These are phyloP conservation scores for Nothoprocta perdicaria DNA, from an alignment of 2,113 vertebrate species.

Conservation along the genomic window DNA sequence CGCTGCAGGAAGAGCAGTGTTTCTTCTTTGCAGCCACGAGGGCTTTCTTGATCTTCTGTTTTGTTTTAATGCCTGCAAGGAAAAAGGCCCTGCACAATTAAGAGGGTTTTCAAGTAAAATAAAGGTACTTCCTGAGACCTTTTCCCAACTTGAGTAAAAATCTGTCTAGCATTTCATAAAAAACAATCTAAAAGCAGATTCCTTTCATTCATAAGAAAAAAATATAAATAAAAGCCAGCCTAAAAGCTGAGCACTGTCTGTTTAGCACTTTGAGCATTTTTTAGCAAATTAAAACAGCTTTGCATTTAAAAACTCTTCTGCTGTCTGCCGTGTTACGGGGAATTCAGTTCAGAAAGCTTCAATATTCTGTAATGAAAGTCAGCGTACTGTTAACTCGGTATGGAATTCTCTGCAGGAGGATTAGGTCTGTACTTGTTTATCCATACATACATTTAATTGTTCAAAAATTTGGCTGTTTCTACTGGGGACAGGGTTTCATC, in stretches of 20 bases:
- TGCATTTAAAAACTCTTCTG: background rate
- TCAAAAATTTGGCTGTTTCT: background rate
- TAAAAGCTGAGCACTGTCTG: background rate
- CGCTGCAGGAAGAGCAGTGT: no score
- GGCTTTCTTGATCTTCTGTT: background rate
- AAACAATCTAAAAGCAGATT: background rate
- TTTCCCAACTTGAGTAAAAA: background rate
- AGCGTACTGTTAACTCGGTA: background rate
- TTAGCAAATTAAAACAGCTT: background rate
- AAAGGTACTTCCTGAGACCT: accelerated
- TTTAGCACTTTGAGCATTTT: background rate
- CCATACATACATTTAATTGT: background rate
- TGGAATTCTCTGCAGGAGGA: background rate
- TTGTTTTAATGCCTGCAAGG: background rate
- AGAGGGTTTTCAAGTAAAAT: background rate
- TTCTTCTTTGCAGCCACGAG: background rate
- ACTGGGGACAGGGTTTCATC: background rate
- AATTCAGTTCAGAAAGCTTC: background rate
- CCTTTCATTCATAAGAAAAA: accelerated
- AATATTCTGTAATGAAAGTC: background rate
- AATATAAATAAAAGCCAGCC: background rate
- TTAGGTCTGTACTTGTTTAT: background rate
- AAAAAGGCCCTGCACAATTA: accelerated
- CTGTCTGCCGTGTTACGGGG: background rate
- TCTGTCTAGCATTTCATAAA: background rate